Base-by-base conservation (phyloP, 2,888 invertebrate genomes). In the Neelides folsomi region DNA sequence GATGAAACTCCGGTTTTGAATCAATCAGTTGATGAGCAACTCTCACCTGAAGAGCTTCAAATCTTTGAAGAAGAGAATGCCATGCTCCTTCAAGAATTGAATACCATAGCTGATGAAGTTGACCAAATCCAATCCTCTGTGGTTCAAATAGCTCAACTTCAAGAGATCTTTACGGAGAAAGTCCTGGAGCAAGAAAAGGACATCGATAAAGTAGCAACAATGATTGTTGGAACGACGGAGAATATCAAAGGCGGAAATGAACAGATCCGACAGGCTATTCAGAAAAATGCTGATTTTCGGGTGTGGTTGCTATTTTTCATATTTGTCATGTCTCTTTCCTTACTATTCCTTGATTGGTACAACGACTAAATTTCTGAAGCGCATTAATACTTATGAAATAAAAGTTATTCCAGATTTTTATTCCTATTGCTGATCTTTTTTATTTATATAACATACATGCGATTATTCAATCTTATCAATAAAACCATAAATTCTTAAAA, bases 311-410 rank as follows among this genome's bases (percentile, higher is more conserved):
- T 98, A 27, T 97, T 98, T 73, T 94, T 95, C 69, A 75, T 98
- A 50, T 74, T 97, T 63, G 92, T 97, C 38, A 85, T 95, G 81
- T 92, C 95, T 38, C 92, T 97, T 70, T 86, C 93, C 16, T 75
- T 98, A 48, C 74, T 98, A 9, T 98, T 98, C 72, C 76, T 98
- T 49, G 95, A 98, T 75, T 98, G 97, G 97, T 98, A 97, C 71
- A 97, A 97, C 77, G 86, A 86, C 68, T 83, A 73, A 75, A 36
- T 18, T 49, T 38, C 7, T 27, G 27, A 27, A 27, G 4, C 27
- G 27, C 27, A 27, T 27, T 15, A 47, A 27, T 7, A n/a, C n/a
- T n/a, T n/a, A n/a, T 27, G 27, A 27, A 27, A 27, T 27, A 27
- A 27, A 27, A 5, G 7, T 5, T 27, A 27, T 27, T 27, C n/a